A percentile compares a stretch with the other conserved stretches of the same genome.
Evolutionary conservation across 2,888 invertebrate species (phyloP).

Genomic region (Blastobasis lacticolella): DNA sequence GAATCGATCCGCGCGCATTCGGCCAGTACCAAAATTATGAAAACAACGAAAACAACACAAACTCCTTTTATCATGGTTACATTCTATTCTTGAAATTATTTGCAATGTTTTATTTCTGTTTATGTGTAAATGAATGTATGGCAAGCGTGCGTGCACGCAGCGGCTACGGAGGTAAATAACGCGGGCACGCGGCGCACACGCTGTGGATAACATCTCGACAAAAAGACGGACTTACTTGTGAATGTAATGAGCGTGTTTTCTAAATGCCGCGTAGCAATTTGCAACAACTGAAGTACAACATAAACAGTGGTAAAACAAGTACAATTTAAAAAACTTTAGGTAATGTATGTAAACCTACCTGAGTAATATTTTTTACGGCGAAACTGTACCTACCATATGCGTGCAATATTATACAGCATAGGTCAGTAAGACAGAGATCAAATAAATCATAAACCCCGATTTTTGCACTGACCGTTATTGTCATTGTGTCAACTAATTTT

Average conservation of each 20-base stretch:
- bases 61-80: slow-evolving; percentile 27
- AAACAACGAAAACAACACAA: slow-evolving; percentile 18
- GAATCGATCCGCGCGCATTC: slow-evolving; percentile 18
- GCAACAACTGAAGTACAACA: background rate
- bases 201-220: slow-evolving; percentile 13
- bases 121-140: slow-evolving; percentile 6
- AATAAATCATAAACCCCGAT: too few species aligned
- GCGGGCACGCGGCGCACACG: slow-evolving; percentile 13
- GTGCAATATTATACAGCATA: background rate
- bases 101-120: slow-evolving; percentile 6
- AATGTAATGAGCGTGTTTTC: slow-evolving; percentile 15
- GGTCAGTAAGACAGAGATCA: too few species aligned
- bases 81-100: slow-evolving; percentile 15
- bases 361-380: background rate
- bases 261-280: slow-evolving; percentile 8
- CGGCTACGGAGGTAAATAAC: slow-evolving; percentile 21
- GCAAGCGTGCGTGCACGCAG: slow-evolving; percentile 21
- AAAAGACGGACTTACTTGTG: slow-evolving; percentile 19
- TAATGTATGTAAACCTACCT: background rate
- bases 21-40: slow-evolving; percentile 16
- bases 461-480: too few species aligned
- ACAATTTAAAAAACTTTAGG: too few species aligned
- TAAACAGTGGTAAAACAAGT: too few species aligned
- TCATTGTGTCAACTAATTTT: too few species aligned
- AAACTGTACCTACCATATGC: background rate